Conservation (phyloP, 2,113 vertebrate genomes). For the Lepus americanus region DNA sequence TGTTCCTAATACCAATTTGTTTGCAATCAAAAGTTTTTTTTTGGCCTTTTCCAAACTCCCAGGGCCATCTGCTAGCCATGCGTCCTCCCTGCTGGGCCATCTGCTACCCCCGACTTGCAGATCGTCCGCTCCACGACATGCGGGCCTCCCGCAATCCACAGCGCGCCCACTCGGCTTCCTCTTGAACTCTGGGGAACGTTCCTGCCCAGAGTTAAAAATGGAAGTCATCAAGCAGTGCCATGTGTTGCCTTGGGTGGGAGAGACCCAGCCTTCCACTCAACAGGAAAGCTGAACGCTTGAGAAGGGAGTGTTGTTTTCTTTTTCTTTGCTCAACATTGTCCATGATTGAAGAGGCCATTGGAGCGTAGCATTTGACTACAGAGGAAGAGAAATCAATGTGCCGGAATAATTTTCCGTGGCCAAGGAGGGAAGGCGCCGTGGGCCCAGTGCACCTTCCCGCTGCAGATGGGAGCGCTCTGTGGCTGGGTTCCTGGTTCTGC, state of each 20-base stretch:
- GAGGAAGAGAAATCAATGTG: conserved; percentile 31
- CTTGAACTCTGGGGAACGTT: conserved; percentile 61
- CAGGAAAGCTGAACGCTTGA: neutral
- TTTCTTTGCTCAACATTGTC: neutral
- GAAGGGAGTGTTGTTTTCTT: neutral
- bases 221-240: conserved; percentile 12
- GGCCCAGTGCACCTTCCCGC: neutral
- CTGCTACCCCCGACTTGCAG: conserved; percentile 81
- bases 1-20: conserved; percentile 78
- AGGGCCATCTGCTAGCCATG: conserved; percentile 83
- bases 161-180: conserved; percentile 74
- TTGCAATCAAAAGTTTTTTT: conserved; percentile 76
- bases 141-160: conserved; percentile 68
- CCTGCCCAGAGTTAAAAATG: conserved; percentile 63
- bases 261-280: neutral
- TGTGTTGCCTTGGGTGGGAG: conserved; percentile 54
- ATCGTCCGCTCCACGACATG: conserved; percentile 1
- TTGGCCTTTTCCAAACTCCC: conserved; percentile 64
- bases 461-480: neutral
- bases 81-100: conserved; percentile 77
- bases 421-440: rapidly evolving
- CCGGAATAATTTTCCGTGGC: neutral
- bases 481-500: neutral
- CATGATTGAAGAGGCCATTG: neutral
- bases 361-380: neutral